These are phyloP conservation scores for Acanthococcus lagerstroemiae DNA, from an alignment of 2,888 invertebrate species.

Conservation along the genomic window DNA sequence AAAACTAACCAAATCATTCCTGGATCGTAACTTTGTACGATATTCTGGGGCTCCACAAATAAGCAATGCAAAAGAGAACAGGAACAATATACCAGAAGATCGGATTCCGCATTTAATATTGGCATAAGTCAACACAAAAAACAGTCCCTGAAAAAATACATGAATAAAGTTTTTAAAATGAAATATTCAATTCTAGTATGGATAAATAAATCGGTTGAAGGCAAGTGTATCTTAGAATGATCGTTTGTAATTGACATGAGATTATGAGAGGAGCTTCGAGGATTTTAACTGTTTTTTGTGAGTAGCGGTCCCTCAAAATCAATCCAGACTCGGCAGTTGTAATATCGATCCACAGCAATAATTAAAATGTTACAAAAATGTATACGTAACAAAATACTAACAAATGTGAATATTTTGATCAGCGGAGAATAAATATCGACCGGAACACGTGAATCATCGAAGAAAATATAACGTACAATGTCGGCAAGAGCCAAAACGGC, in stretches of 20 bases:
- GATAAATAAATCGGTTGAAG: too few species aligned
- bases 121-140: slow-evolving; percentile 11
- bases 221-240: too few species aligned
- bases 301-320: too few species aligned
- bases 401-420: slow-evolving; percentile 68
- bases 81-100: slow-evolving; percentile 79
- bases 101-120: slow-evolving; percentile 61
- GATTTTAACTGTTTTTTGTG: too few species aligned
- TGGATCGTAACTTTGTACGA: slow-evolving; percentile 41
- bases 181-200: too few species aligned
- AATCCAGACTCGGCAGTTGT: too few species aligned
- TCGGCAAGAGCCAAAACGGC: slow-evolving; percentile 56
- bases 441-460: slow-evolving; percentile 39
- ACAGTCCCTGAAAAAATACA: too few species aligned
- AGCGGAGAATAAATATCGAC: slow-evolving; percentile 69
- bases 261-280: too few species aligned
- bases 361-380: too few species aligned
- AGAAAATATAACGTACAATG: slow-evolving; percentile 43
- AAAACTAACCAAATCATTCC: not conserved
- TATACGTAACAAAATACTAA: slow-evolving; percentile 49
- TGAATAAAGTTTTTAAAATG: too few species aligned
- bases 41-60: slow-evolving; percentile 65
- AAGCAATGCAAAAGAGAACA: slow-evolving; percentile 76
- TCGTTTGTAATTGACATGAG: too few species aligned
- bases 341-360: too few species aligned